A percentile compares a stretch with the other conserved stretches of the same genome.
Evolutionary conservation across 2,888 invertebrate species (phyloP).

Genomic region (Orthosia gracilis): DNA sequence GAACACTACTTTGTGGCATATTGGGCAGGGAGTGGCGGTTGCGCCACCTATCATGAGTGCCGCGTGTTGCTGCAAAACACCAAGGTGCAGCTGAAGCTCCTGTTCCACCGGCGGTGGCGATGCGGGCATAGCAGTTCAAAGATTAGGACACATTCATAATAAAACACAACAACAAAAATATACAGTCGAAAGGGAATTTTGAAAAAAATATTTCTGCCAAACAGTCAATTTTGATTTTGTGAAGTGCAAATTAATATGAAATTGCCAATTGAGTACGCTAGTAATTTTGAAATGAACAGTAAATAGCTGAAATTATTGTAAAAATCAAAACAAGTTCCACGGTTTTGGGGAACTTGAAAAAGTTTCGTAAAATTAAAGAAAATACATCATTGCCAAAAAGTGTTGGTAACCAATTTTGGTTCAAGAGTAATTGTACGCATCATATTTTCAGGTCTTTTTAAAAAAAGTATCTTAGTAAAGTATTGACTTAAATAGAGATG

Average conservation of each 20-base stretch:
- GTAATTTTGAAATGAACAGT: conserved; percentile 59
- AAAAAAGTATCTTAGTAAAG: background rate
- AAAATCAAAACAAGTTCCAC: conserved; percentile 27
- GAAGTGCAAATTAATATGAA: conserved; percentile 46
- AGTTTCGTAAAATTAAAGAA: background rate
- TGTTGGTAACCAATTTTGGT: background rate
- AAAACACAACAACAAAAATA: conserved; percentile 71
- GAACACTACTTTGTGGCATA: conserved; percentile 98
- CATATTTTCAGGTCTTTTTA: background rate
- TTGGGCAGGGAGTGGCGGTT: conserved; percentile 97
- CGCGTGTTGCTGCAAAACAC: conserved; percentile 98
- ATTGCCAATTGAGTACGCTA: conserved; percentile 33
- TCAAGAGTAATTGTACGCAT: background rate
- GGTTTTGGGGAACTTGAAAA: conserved; percentile 17
- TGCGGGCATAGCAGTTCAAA: conserved; percentile 88
- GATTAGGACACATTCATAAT: conserved; percentile 84
- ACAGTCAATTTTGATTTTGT: conserved; percentile 77
- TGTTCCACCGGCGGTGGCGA: conserved; percentile 88
- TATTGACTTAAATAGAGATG: background rate
- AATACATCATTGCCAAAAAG: conserved; percentile 13
- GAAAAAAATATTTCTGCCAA: conserved; percentile 73
- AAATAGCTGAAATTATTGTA: conserved; percentile 40
- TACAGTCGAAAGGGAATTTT: conserved; percentile 79
- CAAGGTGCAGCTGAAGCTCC: conserved; percentile 98
- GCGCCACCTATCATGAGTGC: conserved; percentile 98